phyloP scores from a whole-genome alignment of 2,113 vertebrate species.

The Pipa parva region DNA sequence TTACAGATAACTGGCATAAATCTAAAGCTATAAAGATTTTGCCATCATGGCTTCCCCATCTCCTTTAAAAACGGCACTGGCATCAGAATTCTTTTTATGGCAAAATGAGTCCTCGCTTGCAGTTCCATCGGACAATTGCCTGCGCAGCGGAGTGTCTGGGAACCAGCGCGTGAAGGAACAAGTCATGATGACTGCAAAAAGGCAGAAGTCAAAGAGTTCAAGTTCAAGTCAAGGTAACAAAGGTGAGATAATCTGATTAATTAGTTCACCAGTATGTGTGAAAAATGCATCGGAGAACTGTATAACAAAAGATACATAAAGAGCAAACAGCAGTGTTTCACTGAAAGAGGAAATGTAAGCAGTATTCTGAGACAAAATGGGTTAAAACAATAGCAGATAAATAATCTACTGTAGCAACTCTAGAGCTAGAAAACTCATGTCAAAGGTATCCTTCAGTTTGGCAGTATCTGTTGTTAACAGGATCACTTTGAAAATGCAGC shows the following conservation, averaged over 20 bases:
- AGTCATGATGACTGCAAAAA: slow-evolving; percentile 70
- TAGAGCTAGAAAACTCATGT: too few relatives aligned
- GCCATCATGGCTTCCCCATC: slow-evolving; percentile 61
- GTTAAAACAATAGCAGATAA: too few relatives aligned
- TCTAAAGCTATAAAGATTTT: not conserved
- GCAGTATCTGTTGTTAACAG: too few relatives aligned
- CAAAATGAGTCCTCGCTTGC: slow-evolving; percentile 71
- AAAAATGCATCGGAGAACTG: too few relatives aligned
- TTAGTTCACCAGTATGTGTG: too few relatives aligned
- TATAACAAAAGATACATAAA: too few relatives aligned
- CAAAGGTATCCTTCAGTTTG: too few relatives aligned
- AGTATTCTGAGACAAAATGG: too few relatives aligned
- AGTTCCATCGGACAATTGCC: slow-evolving; percentile 66
- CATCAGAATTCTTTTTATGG: slow-evolving; percentile 64
- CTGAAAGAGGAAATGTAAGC: too few relatives aligned
- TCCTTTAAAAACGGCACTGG: slow-evolving; percentile 69
- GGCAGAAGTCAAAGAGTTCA: slow-evolving; percentile 66
- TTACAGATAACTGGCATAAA: not conserved
- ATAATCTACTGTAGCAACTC: too few relatives aligned
- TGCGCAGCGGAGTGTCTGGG: slow-evolving; percentile 66
- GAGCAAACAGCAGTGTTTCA: not conserved
- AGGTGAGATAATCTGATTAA: too few relatives aligned
- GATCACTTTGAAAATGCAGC: too few relatives aligned
- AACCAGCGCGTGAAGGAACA: slow-evolving; percentile 71
- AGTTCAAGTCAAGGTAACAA: slow-evolving; percentile 63